These are phyloP conservation scores for Macrocentrus cingulum DNA, from an alignment of 1,140 invertebrate genomes.

Conservation along the genomic window DNA sequence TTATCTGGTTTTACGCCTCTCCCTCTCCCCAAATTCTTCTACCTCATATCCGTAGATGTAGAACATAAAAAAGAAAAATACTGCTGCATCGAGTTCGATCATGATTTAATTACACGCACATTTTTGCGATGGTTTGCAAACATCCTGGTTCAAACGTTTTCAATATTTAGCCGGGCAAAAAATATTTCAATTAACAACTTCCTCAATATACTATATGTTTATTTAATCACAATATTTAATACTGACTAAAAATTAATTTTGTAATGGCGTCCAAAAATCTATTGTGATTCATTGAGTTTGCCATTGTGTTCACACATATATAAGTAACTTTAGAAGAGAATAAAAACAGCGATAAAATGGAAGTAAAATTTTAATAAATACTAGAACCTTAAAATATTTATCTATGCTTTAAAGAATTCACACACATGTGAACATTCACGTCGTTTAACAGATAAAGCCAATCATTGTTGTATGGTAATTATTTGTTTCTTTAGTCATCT, in stretches of 20 bases:
- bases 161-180: not conserved
- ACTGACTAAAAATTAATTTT: not conserved
- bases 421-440: no score
- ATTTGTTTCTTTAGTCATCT: no score
- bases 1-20: conserved; percentile 25
- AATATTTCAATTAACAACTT: no score
- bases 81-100: conserved; percentile 1
- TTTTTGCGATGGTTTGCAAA: not conserved
- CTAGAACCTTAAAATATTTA: no score
- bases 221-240: no score
- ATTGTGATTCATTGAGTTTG: conserved; percentile 44
- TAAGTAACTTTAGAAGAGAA: conserved; percentile 21
- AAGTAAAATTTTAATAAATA: no score
- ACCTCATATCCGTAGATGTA: conserved; percentile 37
- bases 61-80: conserved; percentile 15
- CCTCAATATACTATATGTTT: no score
- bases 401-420: no score
- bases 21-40: conserved; percentile 40
- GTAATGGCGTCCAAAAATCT: conserved; percentile 34
- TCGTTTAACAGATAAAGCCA: no score
- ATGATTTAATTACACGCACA: not conserved
- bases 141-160: not conserved
- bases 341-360: not conserved
- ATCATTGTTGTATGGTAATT: no score
- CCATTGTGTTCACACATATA: conserved; percentile 49